These are phyloP conservation scores for Iselma pallidipennis DNA, from an alignment of 2,888 invertebrate species.

Conservation along the genomic window DNA sequence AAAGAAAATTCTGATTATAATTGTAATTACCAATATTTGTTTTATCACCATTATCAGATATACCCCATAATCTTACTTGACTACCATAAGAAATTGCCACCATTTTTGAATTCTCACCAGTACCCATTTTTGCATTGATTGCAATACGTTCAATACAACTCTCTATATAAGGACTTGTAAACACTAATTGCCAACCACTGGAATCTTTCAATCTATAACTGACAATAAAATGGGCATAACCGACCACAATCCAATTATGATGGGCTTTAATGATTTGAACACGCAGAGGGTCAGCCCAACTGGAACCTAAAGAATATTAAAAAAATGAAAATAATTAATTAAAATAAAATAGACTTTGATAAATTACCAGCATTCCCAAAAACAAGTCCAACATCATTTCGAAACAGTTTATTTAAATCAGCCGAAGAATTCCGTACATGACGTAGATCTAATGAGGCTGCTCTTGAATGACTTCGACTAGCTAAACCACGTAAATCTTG, in stretches of 20 bases:
- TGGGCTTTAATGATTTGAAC: constrained; percentile 95
- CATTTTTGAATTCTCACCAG: constrained; percentile 71
- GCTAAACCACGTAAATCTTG: constrained; percentile 57
- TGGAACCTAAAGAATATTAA: constrained; percentile 60
- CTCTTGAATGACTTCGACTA: constrained; percentile 72
- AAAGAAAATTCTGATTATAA: not conserved
- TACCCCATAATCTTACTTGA: constrained; percentile 78
- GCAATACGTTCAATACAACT: constrained; percentile 89
- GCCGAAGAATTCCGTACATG: constrained; percentile 76
- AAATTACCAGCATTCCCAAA: constrained; percentile 58
- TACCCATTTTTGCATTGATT: constrained; percentile 72
- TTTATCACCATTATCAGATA: constrained; percentile 75
- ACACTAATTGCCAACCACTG: constrained; percentile 94
- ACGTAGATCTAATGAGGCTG: constrained; percentile 78
- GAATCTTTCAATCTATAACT: constrained; percentile 96
- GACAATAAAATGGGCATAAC: constrained; percentile 93
- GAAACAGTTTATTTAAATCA: constrained; percentile 71
- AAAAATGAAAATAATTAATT: not conserved
- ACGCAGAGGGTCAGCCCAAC: constrained; percentile 83
- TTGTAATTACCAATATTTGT: constrained; percentile 68
- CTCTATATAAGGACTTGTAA: constrained; percentile 91
- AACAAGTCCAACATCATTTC: constrained; percentile 73
- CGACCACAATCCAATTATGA: constrained; percentile 97
- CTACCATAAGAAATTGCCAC: constrained; percentile 80
- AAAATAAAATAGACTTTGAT: not conserved